phyloP scores from a whole-genome alignment of 2,797 vertebrate genomes.

The Heliangelus exortis region DNA sequence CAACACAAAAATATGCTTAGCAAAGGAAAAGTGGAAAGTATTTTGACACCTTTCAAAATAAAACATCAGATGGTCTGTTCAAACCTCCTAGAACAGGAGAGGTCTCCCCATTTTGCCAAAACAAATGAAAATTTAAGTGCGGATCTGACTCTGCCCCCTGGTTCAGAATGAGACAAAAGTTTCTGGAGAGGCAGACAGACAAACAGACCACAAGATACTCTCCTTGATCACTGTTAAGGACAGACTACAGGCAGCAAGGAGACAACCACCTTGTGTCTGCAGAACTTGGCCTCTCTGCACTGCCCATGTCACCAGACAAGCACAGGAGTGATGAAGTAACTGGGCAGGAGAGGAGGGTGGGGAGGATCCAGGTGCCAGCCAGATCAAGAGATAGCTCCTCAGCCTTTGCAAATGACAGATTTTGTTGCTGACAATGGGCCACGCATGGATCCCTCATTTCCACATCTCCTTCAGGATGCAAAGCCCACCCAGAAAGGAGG shows the following conservation, averaged over 20 bases:
- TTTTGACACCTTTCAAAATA: conserved; percentile 50
- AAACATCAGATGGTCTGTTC: conserved; percentile 54
- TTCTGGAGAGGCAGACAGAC: neutral
- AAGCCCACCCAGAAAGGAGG: rapidly evolving
- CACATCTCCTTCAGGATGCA: neutral
- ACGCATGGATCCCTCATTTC: rapidly evolving
- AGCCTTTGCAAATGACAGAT: neutral
- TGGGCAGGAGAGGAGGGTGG: neutral
- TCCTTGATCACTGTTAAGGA: neutral
- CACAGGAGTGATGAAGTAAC: neutral
- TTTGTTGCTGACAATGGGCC: rapidly evolving
- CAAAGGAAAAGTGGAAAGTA: conserved; percentile 35
- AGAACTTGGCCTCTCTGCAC: neutral
- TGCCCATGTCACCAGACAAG: neutral
- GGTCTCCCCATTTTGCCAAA: conserved; percentile 52
- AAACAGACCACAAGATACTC: conserved; percentile 16
- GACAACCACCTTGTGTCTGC: conserved; percentile 5
- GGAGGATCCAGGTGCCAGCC: neutral
- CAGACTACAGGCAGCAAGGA: conserved; percentile 34
- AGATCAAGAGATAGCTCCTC: neutral
- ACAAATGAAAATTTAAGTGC: conserved; percentile 45
- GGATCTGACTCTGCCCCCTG: conserved; percentile 21
- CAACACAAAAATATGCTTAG: conserved; percentile 21
- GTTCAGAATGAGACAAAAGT: conserved; percentile 39
- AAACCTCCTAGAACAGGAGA: conserved; percentile 20